Base-by-base conservation (phyloP, 2,113 vertebrate genomes). In the Oreochromis niloticus region DNA sequence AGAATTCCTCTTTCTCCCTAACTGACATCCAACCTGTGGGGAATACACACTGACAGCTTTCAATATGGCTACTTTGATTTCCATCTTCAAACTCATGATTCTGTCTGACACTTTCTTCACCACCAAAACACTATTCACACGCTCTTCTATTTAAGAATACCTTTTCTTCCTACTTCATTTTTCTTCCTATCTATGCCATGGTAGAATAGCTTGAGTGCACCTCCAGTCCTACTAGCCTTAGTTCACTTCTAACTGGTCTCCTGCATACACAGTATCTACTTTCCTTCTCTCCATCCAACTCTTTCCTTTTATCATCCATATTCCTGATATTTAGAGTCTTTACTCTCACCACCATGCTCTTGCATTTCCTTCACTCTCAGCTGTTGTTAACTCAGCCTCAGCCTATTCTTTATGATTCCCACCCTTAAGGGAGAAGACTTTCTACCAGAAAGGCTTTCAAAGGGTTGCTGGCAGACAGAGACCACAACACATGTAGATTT, bases 21-120 rank as follows among this genome's bases (percentile, higher is more conserved):
- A 13, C 17, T 41, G 63, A 68, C 19, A 68, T 68, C 36, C 19
- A 41, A 22, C 1, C 19, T 68, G 63, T 41, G 36, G 63, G 36
- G 19, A 39, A 68, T 68, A 14, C 63, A 68, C 63, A 68, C 63
- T 0, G 3, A 68, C 19, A 68, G 10, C 63, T 63, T 63, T 63
- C 19, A 63, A 19, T 36, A 41, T 0, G 0, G 12, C 36, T 41
- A 7, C 39, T 68, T 68, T 68, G 36, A 24, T 71, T 71, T 43
- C 12, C 66, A 71, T 43, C 36, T 24, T 71, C 66, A 71, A 13
- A 43, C 66, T 43, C 41, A 9, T 24, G 36, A 71, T 71, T 24
- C 36, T 71, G 66, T 71, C 66, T 71, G 66, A 71, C 39, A 71
- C 39, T 36, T 32, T 71, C 66, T 43, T 71, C 36, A 43, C 7